Conservation (phyloP, 2,113 vertebrate genomes). For the Peromyscus polionotus region DNA sequence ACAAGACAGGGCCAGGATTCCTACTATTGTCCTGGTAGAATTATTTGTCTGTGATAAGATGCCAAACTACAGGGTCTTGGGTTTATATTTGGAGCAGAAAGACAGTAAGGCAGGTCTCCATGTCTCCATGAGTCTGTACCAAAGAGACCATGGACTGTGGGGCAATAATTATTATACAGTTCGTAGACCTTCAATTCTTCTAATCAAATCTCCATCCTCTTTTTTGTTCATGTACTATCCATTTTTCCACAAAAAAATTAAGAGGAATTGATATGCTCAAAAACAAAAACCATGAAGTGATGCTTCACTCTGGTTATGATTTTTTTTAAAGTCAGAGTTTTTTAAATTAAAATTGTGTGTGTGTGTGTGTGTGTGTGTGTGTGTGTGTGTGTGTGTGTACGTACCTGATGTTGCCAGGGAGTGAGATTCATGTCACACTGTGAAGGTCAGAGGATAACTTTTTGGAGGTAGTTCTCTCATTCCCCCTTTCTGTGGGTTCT, state of each 20-base stretch:
- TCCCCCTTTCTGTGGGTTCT: not conserved
- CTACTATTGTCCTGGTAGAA: not conserved
- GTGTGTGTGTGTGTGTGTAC: too few relatives aligned
- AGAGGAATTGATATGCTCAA: not conserved
- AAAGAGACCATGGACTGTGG: not conserved
- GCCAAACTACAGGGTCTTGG: not conserved
- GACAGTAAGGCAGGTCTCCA: not conserved
- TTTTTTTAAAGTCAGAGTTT: not conserved
- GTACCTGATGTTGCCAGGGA: not conserved
- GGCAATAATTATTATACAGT: not conserved
- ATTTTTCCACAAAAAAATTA: slow-evolving; percentile 35
- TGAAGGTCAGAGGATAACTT: not conserved
- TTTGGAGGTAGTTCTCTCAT: not conserved
- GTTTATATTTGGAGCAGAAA: not conserved
- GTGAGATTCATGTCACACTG: not conserved
- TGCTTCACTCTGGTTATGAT: not conserved
- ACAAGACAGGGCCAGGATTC: not conserved
- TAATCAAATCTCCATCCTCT: not conserved
- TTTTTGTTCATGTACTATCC: not conserved
- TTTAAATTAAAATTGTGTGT: not conserved
- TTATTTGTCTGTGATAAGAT: not conserved
- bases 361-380: not conserved
- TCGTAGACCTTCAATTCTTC: not conserved
- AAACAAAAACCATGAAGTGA: not conserved
- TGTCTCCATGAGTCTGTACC: not conserved